phyloP scores from a whole-genome alignment of 2,888 invertebrate genomes.

The Mythimna lalbum region DNA sequence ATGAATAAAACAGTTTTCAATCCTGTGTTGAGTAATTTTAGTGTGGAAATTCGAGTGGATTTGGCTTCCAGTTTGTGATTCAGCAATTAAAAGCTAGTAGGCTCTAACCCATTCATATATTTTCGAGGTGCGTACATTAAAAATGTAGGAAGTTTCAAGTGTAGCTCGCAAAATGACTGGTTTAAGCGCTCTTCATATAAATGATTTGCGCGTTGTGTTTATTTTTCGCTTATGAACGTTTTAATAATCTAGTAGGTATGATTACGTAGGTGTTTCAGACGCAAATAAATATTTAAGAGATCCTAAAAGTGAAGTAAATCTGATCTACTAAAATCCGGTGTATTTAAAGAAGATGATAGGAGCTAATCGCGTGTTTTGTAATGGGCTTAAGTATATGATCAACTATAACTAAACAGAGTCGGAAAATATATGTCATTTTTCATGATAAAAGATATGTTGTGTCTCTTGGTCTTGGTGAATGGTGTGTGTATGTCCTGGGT shows the following conservation, averaged over 20 bases:
- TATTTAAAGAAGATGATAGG: too few species aligned
- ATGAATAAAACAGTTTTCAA: not conserved
- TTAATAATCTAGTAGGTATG: slow-evolving; percentile 27
- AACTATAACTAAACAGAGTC: too few species aligned
- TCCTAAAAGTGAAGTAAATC: not conserved
- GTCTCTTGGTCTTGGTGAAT: too few species aligned
- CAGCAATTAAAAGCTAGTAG: slow-evolving; percentile 43
- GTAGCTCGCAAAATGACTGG: slow-evolving; percentile 49
- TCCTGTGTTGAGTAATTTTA: not conserved
- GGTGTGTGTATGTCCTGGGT: too few species aligned
- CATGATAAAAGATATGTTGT: too few species aligned
- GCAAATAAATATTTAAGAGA: not conserved
- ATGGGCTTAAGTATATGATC: too few species aligned
- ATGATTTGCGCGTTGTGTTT: slow-evolving; percentile 46
- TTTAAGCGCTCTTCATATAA: slow-evolving; percentile 27
- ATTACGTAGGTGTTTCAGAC: slow-evolving; percentile 13
- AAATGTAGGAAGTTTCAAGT: slow-evolving; percentile 58
- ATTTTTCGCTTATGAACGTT: slow-evolving; percentile 30
- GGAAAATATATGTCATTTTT: too few species aligned
- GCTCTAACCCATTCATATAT: slow-evolving; percentile 57
- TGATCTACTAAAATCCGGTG: not conserved
- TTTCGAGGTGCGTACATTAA: slow-evolving; percentile 62
- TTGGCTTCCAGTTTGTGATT: slow-evolving; percentile 18
- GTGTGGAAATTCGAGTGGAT: not conserved
- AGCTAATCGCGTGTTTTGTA: too few species aligned